These are phyloP conservation scores for Neolamprologus cancellatus DNA, from an alignment of 2,113 vertebrate species.

Conservation along the genomic window DNA sequence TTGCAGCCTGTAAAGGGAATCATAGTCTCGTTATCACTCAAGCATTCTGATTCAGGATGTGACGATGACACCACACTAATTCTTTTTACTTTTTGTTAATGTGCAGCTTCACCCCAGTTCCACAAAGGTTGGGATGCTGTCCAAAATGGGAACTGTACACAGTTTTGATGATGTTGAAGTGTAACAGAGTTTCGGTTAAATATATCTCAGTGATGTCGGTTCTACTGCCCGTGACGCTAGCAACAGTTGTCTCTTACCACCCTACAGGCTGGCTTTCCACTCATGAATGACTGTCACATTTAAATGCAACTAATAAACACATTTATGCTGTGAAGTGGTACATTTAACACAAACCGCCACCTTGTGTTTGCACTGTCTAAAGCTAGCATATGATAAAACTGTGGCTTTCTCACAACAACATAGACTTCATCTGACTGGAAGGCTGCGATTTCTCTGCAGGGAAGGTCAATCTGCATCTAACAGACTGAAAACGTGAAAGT, in stretches of 20 bases:
- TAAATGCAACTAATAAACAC: neutral
- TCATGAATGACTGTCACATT: neutral
- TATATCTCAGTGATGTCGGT: neutral
- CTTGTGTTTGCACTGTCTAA: neutral
- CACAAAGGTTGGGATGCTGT: neutral
- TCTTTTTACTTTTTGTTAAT: neutral
- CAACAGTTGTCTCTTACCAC: neutral
- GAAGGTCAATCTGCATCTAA: neutral
- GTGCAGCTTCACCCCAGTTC: neutral
- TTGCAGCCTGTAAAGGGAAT: conserved; percentile 68
- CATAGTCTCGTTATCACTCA: neutral
- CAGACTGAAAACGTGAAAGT: neutral
- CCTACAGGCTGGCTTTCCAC: neutral
- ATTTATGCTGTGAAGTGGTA: neutral
- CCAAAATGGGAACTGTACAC: neutral
- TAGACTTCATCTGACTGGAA: neutral
- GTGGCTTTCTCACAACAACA: neutral
- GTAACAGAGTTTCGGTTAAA: neutral
- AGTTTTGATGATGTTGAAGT: neutral
- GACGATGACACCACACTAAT: neutral
- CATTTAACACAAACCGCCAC: neutral
- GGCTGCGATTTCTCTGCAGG: neutral
- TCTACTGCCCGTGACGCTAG: fast-evolving
- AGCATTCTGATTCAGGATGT: neutral
- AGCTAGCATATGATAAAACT: neutral